Evolutionary conservation across 2,888 invertebrate species (phyloP).

Genomic region (Synanthedon andrenaeformis): DNA sequence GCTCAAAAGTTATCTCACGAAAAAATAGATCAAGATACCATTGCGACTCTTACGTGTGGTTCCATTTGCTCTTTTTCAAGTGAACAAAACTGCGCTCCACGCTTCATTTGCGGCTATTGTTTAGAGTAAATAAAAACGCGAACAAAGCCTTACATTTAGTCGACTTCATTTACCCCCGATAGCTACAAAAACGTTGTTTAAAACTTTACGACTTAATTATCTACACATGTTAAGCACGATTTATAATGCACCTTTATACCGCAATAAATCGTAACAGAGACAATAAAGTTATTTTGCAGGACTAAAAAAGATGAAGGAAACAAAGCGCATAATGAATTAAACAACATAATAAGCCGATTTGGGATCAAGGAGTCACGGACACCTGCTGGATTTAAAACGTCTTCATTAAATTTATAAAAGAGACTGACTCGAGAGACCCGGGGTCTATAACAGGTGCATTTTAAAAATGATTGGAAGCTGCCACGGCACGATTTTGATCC

Average conservation of each 20-base stretch:
- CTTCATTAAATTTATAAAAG: slow-evolving; percentile 61
- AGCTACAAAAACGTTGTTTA: slow-evolving; percentile 43
- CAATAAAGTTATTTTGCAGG: slow-evolving; percentile 56
- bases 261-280: slow-evolving; percentile 51
- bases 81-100: slow-evolving; percentile 10
- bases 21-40: slow-evolving; percentile 27
- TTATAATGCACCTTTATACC: slow-evolving; percentile 55
- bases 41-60: slow-evolving; percentile 18
- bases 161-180: slow-evolving; percentile 34
- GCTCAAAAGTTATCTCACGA: slow-evolving; percentile 36
- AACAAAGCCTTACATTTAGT: slow-evolving; percentile 9
- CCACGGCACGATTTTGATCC: slow-evolving; percentile 17
- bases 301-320: slow-evolving; percentile 53
- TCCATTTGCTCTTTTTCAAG: slow-evolving; percentile 12
- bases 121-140: slow-evolving; percentile 22
- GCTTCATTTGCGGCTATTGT: slow-evolving; percentile 23
- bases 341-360: slow-evolving; percentile 55
- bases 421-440: slow-evolving; percentile 11
- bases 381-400: slow-evolving; percentile 60
- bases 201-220: slow-evolving; percentile 64
- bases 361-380: slow-evolving; percentile 32
- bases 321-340: slow-evolving; percentile 67
- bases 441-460: slow-evolving; percentile 39
- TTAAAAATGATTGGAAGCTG: slow-evolving; percentile 35
- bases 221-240: slow-evolving; percentile 65